phyloP scores from a whole-genome alignment of 2,888 invertebrate species.

The Allophyes oxyacanthae region DNA sequence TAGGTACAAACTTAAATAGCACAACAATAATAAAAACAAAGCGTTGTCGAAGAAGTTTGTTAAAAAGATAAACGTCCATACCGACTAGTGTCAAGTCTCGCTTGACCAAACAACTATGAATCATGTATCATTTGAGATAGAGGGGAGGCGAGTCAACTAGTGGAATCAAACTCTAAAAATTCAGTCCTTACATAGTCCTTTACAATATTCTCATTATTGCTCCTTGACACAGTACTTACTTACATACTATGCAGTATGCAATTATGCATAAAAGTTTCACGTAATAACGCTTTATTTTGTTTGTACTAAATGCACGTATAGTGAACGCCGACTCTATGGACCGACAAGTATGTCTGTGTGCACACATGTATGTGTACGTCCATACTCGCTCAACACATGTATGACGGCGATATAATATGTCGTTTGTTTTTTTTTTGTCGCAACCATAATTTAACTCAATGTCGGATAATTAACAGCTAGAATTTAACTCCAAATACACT shows the following conservation, averaged over 20 bases:
- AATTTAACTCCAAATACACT: conserved; percentile 20
- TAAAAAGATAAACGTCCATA: conserved; percentile 42
- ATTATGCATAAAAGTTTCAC: conserved; percentile 62
- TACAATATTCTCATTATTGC: conserved; percentile 18
- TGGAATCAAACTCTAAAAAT: conserved; percentile 29
- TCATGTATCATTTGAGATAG: conserved; percentile 43
- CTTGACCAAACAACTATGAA: conserved; percentile 52
- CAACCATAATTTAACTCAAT: conserved; percentile 25
- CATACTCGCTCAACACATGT: conserved; percentile 49
- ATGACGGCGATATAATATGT: conserved; percentile 53
- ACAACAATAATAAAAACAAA: conserved; percentile 39
- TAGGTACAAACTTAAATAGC: conserved; percentile 20
- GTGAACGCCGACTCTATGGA: conserved; percentile 53
- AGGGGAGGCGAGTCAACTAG: conserved; percentile 37
- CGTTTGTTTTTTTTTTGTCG: conserved; percentile 59
- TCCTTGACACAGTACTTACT: conserved; percentile 8
- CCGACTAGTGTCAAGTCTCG: conserved; percentile 22
- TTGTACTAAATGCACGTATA: conserved; percentile 57
- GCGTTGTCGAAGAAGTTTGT: conserved; percentile 34
- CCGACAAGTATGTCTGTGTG: conserved; percentile 50
- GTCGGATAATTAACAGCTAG: conserved; percentile 37
- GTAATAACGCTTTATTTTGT: conserved; percentile 63
- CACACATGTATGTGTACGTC: conserved; percentile 50
- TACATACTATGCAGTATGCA: conserved; percentile 36
- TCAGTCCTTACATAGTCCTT: conserved; percentile 21